Evolutionary conservation across 2,888 invertebrate species (phyloP).

Genomic region (Melanophora roralis): DNA sequence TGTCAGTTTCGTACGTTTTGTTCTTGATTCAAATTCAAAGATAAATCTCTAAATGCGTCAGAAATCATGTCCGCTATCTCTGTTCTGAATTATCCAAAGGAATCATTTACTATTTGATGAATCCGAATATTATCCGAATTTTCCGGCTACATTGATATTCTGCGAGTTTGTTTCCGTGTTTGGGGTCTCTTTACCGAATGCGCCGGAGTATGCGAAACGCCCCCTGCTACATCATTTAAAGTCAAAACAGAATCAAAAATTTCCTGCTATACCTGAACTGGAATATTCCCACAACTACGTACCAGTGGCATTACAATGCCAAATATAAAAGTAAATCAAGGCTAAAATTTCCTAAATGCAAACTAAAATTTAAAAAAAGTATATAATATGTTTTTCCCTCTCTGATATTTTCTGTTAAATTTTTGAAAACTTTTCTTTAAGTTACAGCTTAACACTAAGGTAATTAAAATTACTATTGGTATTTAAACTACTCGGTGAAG

Average conservation of each 20-base stretch:
- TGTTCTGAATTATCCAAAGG: not conserved
- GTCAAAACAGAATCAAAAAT: too few relatives aligned
- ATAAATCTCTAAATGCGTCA: not conserved
- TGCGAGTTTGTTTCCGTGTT: not conserved
- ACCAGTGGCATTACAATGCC: not conserved
- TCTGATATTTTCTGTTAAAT: too few relatives aligned
- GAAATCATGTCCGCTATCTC: not conserved
- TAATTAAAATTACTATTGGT: not conserved
- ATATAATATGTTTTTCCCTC: too few relatives aligned
- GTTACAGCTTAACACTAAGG: too few relatives aligned
- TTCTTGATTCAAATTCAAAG: not conserved
- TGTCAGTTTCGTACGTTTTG: not conserved
- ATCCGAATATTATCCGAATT: not conserved
- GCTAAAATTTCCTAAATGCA: not conserved
- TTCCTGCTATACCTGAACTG: not conserved
- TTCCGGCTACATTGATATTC: not conserved
- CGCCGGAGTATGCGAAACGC: not conserved
- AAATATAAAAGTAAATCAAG: not conserved
- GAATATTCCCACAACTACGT: not conserved
- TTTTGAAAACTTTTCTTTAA: too few relatives aligned
- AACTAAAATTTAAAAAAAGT: not conserved
- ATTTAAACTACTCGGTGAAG: constrained; percentile 15
- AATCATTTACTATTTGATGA: not conserved
- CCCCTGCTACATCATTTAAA: not conserved
- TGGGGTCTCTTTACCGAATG: not conserved